phyloP scores from a whole-genome alignment of 2,113 vertebrate genomes.

The Rhabdomys dilectus region DNA sequence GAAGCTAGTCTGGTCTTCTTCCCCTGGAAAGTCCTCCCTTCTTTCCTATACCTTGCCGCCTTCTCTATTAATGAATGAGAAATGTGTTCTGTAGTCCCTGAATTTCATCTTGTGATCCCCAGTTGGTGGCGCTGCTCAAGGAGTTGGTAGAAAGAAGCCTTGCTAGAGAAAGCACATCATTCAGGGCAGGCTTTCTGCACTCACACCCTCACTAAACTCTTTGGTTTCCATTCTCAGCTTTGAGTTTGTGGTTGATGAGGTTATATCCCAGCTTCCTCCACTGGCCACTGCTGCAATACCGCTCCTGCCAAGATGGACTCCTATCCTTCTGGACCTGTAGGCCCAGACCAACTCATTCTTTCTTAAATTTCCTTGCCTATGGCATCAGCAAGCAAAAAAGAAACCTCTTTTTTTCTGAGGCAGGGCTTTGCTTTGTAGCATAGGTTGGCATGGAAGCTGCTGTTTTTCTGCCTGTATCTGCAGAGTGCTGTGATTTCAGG shows the following conservation, averaged over 20 bases:
- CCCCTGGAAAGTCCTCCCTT: fast-evolving
- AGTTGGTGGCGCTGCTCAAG: neutral
- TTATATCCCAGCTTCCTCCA: neutral
- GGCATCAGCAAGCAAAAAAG: neutral
- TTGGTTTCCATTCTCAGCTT: neutral
- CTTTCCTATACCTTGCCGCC: fast-evolving
- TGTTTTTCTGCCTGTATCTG: neutral
- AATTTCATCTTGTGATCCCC: neutral
- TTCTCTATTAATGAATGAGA: neutral
- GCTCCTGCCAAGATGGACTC: neutral
- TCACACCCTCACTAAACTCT: neutral
- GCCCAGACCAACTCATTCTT: neutral
- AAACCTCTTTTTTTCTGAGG: neutral
- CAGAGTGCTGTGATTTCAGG: neutral
- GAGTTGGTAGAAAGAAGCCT: neutral
- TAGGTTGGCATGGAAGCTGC: neutral
- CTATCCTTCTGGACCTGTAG: neutral
- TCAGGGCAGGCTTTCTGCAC: neutral
- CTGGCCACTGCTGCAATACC: too few species aligned
- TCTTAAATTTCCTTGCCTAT: neutral
- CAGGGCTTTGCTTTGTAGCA: neutral
- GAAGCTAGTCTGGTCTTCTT: too few species aligned
- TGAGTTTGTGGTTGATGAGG: neutral
- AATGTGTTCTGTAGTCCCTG: too few species aligned
- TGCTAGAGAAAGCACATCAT: neutral